Conservation (phyloP, 1,140 invertebrate genomes). For the Geopemphigus sp. region DNA sequence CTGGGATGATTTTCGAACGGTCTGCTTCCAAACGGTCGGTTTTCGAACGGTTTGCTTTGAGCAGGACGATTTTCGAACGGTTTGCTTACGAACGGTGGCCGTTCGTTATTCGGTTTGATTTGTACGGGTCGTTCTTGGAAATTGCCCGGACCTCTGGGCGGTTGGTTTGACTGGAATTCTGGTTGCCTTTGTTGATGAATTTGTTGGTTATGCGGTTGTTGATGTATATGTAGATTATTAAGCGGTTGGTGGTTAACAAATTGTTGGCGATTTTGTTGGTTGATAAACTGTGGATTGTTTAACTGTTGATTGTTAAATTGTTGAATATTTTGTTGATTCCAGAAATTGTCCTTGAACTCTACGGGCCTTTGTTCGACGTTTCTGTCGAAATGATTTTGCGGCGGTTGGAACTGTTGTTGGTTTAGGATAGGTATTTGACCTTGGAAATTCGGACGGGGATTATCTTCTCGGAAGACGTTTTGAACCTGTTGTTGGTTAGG, state of each 20-base stretch:
- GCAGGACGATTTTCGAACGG: slow-evolving; percentile 3
- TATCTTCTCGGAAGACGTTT: slow-evolving; percentile 55
- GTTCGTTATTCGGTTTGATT: no score
- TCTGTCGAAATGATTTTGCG: slow-evolving; percentile 31
- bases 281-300: slow-evolving; percentile 42
- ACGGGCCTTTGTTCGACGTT: slow-evolving; percentile 2
- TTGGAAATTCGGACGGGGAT: slow-evolving; percentile 54
- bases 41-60: slow-evolving; percentile 2
- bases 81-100: neutral
- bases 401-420: slow-evolving; percentile 17
- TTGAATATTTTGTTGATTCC: slow-evolving; percentile 50
- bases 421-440: slow-evolving; percentile 10
- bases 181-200: slow-evolving; percentile 55
- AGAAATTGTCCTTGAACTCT: slow-evolving; percentile 4
- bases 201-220: slow-evolving; percentile 53
- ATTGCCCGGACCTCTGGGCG: slow-evolving; percentile 35
- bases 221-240: no score
- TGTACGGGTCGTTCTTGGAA: slow-evolving; percentile 32
- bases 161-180: slow-evolving; percentile 50
- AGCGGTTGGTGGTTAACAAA: slow-evolving; percentile 2
- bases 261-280: slow-evolving; percentile 3
- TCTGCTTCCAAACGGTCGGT: neutral
- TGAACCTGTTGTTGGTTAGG: slow-evolving; percentile 54
- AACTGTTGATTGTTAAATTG: slow-evolving; percentile 55
- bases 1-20: neutral